A percentile compares a stretch with the other conserved stretches of the same genome.
phyloP scores from a whole-genome alignment of 2,113 vertebrate genomes.

The Carollia perspicillata region DNA sequence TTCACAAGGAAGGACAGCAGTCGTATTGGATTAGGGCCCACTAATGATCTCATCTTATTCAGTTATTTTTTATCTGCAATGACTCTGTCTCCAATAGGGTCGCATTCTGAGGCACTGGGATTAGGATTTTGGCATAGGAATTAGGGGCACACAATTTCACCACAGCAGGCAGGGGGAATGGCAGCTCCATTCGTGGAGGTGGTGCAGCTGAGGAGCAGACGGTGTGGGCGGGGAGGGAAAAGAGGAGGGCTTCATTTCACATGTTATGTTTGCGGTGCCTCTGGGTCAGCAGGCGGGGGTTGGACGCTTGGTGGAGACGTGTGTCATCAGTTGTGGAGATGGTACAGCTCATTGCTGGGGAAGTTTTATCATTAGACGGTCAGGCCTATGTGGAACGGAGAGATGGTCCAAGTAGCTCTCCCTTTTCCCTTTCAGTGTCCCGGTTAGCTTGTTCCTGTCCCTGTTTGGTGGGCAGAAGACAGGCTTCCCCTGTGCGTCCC shows the following conservation, averaged over 20 bases:
- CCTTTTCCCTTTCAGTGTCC: background rate
- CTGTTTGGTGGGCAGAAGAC: background rate
- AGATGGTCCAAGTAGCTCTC: background rate
- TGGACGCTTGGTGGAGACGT: background rate
- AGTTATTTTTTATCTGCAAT: too few relatives aligned
- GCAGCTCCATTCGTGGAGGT: background rate
- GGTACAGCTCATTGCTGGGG: background rate
- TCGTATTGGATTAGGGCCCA: too few relatives aligned
- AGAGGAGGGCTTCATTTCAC: background rate
- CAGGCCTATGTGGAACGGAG: background rate
- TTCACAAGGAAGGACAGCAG: background rate
- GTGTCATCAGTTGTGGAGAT: background rate
- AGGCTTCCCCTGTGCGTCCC: background rate
- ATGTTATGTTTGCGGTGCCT: background rate
- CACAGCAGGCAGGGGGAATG: background rate
- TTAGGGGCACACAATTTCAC: background rate
- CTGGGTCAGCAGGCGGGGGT: background rate
- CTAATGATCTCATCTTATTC: too few relatives aligned
- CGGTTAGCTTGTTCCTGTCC: background rate
- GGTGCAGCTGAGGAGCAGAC: background rate
- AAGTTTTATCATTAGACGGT: background rate
- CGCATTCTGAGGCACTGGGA: too few relatives aligned
- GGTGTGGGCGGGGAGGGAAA: fast-evolving
- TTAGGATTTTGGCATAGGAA: background rate
- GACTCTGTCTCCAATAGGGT: too few relatives aligned